These are phyloP conservation scores for Diplolepis rosae DNA, from an alignment of 2,888 invertebrate species.

Conservation along the genomic window DNA sequence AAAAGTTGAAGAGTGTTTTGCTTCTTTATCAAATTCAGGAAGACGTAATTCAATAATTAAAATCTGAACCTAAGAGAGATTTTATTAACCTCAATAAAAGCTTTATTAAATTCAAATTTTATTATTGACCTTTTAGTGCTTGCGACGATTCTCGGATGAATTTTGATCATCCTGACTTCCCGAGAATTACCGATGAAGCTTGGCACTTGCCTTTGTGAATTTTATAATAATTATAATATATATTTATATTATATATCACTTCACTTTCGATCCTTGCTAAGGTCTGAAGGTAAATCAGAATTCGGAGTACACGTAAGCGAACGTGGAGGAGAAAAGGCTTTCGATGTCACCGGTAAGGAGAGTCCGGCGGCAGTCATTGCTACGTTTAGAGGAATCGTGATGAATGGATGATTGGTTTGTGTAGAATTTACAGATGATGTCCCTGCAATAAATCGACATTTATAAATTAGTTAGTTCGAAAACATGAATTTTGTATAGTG, in stretches of 20 bases:
- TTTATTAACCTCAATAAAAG: neutral
- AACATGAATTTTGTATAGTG: neutral
- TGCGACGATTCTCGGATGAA: neutral
- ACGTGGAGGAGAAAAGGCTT: slow-evolving; percentile 61
- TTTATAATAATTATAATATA: slow-evolving; percentile 17
- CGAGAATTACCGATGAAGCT: slow-evolving; percentile 1
- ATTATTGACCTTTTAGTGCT: neutral
- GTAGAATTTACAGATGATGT: slow-evolving; percentile 62
- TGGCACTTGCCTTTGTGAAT: slow-evolving; percentile 20
- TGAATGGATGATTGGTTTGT: slow-evolving; percentile 76
- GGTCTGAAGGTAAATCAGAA: slow-evolving; percentile 67
- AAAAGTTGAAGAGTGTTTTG: neutral
- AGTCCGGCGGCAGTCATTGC: slow-evolving; percentile 77
- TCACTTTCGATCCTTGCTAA: slow-evolving; percentile 67
- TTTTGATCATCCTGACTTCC: slow-evolving; percentile 1
- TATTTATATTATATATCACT: slow-evolving; percentile 32
- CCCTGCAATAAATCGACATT: slow-evolving; percentile 51
- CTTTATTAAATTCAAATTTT: neutral
- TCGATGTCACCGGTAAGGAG: slow-evolving; percentile 65
- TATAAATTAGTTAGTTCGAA: slow-evolving; percentile 21
- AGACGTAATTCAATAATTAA: neutral
- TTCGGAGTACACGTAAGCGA: slow-evolving; percentile 58
- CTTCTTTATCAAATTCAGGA: neutral
- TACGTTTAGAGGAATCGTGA: slow-evolving; percentile 83
- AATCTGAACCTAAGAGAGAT: neutral